Evolutionary conservation across 2,888 invertebrate species (phyloP), one percentile per base, ranked within the genome.

Genomic region (Adineta ricciae): DNA sequence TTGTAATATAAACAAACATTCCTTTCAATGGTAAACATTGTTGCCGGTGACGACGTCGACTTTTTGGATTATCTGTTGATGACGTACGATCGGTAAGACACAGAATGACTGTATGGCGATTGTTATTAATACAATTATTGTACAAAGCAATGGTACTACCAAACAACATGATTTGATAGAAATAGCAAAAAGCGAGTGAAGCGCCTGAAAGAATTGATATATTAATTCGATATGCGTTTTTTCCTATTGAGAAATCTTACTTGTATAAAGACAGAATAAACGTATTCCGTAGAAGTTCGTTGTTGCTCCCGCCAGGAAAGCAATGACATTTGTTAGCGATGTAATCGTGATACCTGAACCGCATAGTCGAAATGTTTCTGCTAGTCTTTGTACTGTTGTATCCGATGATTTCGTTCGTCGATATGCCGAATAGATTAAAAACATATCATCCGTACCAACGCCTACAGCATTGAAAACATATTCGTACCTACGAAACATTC

Each of bases 41-140:
- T 95, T 93, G 11, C 96, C 96, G 88, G 96, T 94, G 89, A 96
- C 95, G 24, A 94, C 96, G 54, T 95, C 93, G 91, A 96, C 96
- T 92, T 96, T 96, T 41, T 95, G 96, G 86, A 96, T 91, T 90
- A 96, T 96, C 94, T 95, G 96, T 78, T 95, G 90, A 91, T 95
- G 96, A 24, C 95, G 95, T 89, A 96, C 95, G 87, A 94, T 93
- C 7, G 96, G 95, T 0, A 96, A 95, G 85, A 95, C 93, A 88
- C 19, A 54, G 24, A 49, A 85, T 9, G 27, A 85, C 50, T 1
- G 85, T 50, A 46, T 85, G 83, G 16, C 54, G 38, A 27, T 84
- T 78, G 14, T 50, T n/a, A 32, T 41, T 32, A 4, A 85, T 64
- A n/a, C 87, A 86, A n/a, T 83, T 72, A 52, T 87, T 87, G 41